These are phyloP conservation scores for Entomobrya multifasciata DNA, from an alignment of 2,888 invertebrate genomes.

Conservation along the genomic window DNA sequence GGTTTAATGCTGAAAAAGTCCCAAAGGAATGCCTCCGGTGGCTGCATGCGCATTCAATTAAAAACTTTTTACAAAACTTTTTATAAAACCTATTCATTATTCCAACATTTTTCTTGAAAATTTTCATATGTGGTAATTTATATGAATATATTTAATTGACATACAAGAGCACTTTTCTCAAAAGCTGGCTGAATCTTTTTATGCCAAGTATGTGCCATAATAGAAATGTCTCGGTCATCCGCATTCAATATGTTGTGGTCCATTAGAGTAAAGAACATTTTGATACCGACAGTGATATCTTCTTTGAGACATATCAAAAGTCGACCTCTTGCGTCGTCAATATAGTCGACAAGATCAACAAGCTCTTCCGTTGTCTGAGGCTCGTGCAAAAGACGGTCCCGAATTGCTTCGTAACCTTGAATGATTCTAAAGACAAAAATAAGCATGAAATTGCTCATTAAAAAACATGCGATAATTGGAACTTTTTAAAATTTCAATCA, in stretches of 20 bases:
- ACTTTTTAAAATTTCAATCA: constrained; percentile 25
- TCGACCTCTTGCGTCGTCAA: constrained; percentile 89
- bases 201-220: constrained; percentile 92
- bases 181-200: constrained; percentile 90
- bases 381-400: constrained; percentile 86
- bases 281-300: constrained; percentile 86
- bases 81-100: neutral
- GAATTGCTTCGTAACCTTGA: constrained; percentile 87
- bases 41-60: constrained; percentile 73
- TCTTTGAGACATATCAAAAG: constrained; percentile 87
- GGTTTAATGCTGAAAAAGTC: constrained; percentile 78
- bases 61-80: neutral
- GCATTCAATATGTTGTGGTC: constrained; percentile 88
- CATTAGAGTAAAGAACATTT: constrained; percentile 87
- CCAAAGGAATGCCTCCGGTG: constrained; percentile 76
- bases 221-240: constrained; percentile 90
- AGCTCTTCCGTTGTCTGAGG: constrained; percentile 91
- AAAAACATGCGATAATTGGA: neutral
- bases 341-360: constrained; percentile 90
- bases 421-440: constrained; percentile 82
- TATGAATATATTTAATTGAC: constrained; percentile 8
- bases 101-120: no score
- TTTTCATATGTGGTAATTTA: neutral
- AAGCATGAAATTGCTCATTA: no score
- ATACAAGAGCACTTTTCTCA: constrained; percentile 87